These are phyloP conservation scores for Liolophura sinensis DNA, from an alignment of 1,140 invertebrate species.

Conservation along the genomic window DNA sequence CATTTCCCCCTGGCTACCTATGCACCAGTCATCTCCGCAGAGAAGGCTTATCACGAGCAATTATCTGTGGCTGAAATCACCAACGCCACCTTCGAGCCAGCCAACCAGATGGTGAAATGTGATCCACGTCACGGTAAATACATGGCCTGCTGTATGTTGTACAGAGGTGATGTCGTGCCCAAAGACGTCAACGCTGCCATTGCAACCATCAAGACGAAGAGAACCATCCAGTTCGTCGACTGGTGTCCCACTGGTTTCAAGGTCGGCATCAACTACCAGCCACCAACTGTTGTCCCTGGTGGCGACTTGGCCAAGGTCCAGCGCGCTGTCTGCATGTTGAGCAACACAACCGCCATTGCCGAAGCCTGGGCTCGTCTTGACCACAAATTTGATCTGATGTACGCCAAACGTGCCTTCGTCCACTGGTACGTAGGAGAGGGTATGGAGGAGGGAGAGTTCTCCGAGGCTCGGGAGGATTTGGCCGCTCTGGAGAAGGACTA, in stretches of 20 bases:
- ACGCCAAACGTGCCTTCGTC: conserved; percentile 66
- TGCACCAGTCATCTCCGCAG: conserved; percentile 42
- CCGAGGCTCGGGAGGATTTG: conserved; percentile 72
- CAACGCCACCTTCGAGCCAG: conserved; percentile 72
- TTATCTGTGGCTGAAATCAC: conserved; percentile 72
- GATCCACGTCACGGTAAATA: conserved; percentile 55
- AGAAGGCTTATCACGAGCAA: conserved; percentile 66
- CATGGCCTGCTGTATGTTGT: conserved; percentile 46
- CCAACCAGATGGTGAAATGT: conserved; percentile 83
- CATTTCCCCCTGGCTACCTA: conserved; percentile 46
- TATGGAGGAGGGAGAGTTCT: conserved; percentile 77
- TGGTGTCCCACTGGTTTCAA: conserved; percentile 82
- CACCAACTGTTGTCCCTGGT: conserved; percentile 75
- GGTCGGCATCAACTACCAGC: conserved; percentile 44
- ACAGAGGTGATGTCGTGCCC: conserved; percentile 33
- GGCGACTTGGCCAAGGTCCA: conserved; percentile 61
- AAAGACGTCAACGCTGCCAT: conserved; percentile 87
- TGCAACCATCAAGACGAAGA: conserved; percentile 78
- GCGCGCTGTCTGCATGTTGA: conserved; percentile 56
- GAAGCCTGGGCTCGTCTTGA: conserved; percentile 62
- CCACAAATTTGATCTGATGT: conserved; percentile 82
- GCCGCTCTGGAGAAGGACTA: conserved; percentile 68
- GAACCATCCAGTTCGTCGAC: conserved; percentile 83
- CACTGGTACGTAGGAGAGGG: conserved; percentile 62
- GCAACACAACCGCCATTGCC: conserved; percentile 77